Percentiles rank a stretch among this genome's conserved stretches.
These are phyloP conservation scores for Drosophila falleni DNA, from an alignment of 2,888 invertebrate species.

Conservation along the genomic window DNA sequence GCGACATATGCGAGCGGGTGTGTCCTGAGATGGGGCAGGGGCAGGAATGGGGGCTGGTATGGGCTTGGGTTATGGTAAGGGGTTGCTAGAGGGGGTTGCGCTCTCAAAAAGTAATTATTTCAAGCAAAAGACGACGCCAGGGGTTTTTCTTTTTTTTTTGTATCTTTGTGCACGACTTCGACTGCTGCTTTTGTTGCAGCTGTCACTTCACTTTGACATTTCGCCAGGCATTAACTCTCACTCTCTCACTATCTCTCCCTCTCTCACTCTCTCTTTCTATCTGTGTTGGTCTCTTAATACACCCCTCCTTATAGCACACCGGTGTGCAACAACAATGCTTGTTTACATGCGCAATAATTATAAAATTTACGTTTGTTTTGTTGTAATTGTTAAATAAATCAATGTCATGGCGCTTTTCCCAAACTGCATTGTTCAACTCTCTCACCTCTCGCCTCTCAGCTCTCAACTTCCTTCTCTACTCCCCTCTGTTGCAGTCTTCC, in stretches of 20 bases:
- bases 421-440: conserved; percentile 57
- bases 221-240: conserved; percentile 59
- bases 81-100: conserved; percentile 39
- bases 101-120: conserved; percentile 81
- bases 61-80: conserved; percentile 12
- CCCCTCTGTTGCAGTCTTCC: conserved; percentile 8
- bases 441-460: background rate
- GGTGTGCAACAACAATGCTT: conserved; percentile 40
- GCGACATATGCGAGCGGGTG: conserved; percentile 79
- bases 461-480: background rate
- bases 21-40: conserved; percentile 28
- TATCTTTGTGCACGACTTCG: no score
- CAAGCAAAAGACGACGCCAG: conserved; percentile 75
- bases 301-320: background rate
- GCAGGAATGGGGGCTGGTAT: conserved; percentile 1
- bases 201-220: conserved; percentile 75
- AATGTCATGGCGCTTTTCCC: conserved; percentile 66
- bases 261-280: background rate
- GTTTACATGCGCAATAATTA: conserved; percentile 81
- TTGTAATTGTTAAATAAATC: conserved; percentile 81
- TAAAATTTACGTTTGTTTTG: conserved; percentile 77
- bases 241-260: background rate
- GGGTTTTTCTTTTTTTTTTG: conserved; percentile 39
- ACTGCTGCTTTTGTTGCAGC: conserved; percentile 67
- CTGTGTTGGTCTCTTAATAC: conserved; percentile 1